These are phyloP conservation scores for Tetraodon nigroviridis DNA, from an alignment of 2,113 vertebrate genomes.

Conservation along the genomic window DNA sequence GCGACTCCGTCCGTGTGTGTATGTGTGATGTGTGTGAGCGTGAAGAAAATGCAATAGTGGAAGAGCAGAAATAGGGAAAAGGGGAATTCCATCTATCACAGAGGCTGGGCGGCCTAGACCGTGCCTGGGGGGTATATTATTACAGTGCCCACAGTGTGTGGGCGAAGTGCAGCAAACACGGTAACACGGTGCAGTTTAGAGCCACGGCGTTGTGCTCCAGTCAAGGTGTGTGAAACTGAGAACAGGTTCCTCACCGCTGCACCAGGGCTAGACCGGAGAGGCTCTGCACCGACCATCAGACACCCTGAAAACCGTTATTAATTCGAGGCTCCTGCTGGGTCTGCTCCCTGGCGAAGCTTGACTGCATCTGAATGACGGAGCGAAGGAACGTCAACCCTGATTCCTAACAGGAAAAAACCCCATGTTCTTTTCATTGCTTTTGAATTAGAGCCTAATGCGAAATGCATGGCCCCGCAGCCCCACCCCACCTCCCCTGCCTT, in stretches of 20 bases:
- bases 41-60: constrained; percentile 20
- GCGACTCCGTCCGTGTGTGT: constrained; percentile 12
- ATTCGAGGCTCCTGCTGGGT: too few species aligned
- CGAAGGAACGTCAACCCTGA: too few species aligned
- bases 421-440: constrained; percentile 21
- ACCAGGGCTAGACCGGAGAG: neutral
- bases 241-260: neutral
- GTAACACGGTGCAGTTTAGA: constrained; percentile 20
- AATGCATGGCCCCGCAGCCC: neutral
- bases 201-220: constrained; percentile 21
- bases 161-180: constrained; percentile 27
- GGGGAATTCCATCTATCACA: constrained; percentile 56
- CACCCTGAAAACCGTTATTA: too few species aligned
- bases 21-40: constrained; percentile 5
- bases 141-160: constrained; percentile 56
- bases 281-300: too few species aligned
- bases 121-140: constrained; percentile 45
- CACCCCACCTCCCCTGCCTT: constrained; percentile 7
- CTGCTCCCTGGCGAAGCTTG: neutral
- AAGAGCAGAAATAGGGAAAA: constrained; percentile 52
- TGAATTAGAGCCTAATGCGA: constrained; percentile 21
- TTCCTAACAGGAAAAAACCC: constrained; percentile 2
- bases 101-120: constrained; percentile 47
- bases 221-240: constrained; percentile 10
- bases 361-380: neutral